Conservation (phyloP, 1,140 invertebrate genomes). For the Sycophila sp. region DNA sequence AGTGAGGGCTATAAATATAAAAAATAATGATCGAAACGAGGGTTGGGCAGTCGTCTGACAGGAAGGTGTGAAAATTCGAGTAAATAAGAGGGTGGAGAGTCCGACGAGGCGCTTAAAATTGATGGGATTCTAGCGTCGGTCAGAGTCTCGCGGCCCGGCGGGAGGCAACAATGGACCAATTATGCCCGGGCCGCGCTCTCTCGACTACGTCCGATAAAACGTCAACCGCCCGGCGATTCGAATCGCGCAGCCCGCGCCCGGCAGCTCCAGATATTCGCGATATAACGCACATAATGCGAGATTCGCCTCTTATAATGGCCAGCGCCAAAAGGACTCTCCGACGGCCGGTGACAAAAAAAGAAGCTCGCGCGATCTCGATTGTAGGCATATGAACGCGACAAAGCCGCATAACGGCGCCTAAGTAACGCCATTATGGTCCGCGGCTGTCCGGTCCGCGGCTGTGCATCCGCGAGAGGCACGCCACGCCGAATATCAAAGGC, state of each 20-base stretch:
- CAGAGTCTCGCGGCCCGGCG: neutral
- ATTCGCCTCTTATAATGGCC: slow-evolving; percentile 41
- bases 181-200: slow-evolving; percentile 38
- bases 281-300: slow-evolving; percentile 44
- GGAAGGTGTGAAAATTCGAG: slow-evolving; percentile 13
- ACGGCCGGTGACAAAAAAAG: neutral
- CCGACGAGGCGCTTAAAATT: neutral
- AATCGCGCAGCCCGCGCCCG: slow-evolving; percentile 39
- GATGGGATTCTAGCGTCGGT: slow-evolving; percentile 1
- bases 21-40: neutral
- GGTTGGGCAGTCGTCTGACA: neutral
- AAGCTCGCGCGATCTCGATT: slow-evolving; percentile 43
- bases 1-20: slow-evolving; percentile 26
- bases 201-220: slow-evolving; percentile 46
- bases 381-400: slow-evolving; percentile 22
- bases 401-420: slow-evolving; percentile 47
- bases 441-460: slow-evolving; percentile 33
- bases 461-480: neutral
- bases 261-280: slow-evolving; percentile 33
- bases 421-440: slow-evolving; percentile 48
- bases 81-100: neutral
- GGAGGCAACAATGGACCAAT: slow-evolving; percentile 52
- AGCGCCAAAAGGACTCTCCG: no score
- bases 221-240: slow-evolving; percentile 45
- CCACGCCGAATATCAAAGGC: slow-evolving; percentile 40